A percentile compares a stretch with the other conserved stretches of the same genome.
Evolutionary conservation across 2,113 vertebrate genomes (phyloP).

Genomic region (Scomber colias): DNA sequence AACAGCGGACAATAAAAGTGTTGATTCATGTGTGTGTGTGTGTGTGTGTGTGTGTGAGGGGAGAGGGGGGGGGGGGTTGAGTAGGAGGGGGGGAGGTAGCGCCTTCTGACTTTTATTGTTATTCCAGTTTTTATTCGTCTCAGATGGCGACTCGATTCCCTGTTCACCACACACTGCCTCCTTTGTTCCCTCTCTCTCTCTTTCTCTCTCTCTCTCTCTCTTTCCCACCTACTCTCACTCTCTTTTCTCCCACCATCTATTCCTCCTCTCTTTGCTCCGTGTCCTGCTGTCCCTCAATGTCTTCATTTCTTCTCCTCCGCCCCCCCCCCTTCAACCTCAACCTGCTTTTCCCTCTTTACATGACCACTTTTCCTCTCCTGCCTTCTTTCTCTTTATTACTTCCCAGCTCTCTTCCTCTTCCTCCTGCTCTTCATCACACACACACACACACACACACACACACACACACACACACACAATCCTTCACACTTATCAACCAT

Average conservation of each 20-base stretch:
- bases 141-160: constrained; percentile 77
- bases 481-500: too few species aligned
- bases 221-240: not conserved
- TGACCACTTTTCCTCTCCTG: not conserved
- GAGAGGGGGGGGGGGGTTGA: not conserved
- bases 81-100: constrained; percentile 57
- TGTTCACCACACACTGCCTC: constrained; percentile 76
- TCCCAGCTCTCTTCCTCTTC: not conserved
- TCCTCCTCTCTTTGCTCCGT: constrained; percentile 13
- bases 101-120: constrained; percentile 81
- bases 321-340: not conserved
- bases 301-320: not conserved
- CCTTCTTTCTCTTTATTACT: not conserved
- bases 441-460: too few species aligned
- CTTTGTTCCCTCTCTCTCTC: constrained; percentile 72
- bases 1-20: constrained; percentile 34
- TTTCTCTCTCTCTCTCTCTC: constrained; percentile 34
- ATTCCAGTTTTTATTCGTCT: constrained; percentile 82
- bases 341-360: not conserved
- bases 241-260: constrained; percentile 21
- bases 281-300: constrained; percentile 8
- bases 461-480: too few species aligned
- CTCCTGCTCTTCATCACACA: not conserved
- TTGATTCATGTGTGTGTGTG: not conserved
- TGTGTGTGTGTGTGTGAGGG: constrained; percentile 18